phyloP scores from a whole-genome alignment of 2,888 invertebrate genomes.

The Platycheirus albimanus region DNA sequence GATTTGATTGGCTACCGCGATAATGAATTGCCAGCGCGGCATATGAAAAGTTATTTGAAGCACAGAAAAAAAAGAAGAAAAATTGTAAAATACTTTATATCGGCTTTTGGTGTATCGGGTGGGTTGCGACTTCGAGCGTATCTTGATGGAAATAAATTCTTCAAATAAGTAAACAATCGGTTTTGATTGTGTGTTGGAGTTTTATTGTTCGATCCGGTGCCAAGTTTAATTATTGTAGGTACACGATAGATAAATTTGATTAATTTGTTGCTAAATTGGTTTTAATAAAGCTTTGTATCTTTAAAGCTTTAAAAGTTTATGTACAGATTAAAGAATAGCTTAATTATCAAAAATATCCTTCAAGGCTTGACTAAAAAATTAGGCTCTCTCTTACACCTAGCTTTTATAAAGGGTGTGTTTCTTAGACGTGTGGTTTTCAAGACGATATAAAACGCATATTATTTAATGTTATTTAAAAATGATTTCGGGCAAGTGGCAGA shows the following conservation, averaged over 20 bases:
- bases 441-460: too few relatives aligned
- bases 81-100: conserved; percentile 35
- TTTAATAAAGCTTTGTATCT: neutral
- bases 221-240: conserved; percentile 29
- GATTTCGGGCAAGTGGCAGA: too few relatives aligned
- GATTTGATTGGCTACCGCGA: conserved; percentile 73
- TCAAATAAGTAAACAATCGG: conserved; percentile 64
- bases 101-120: conserved; percentile 27
- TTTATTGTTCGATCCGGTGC: conserved; percentile 17
- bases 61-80: conserved; percentile 14
- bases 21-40: conserved; percentile 69
- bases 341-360: too few relatives aligned
- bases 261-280: conserved; percentile 11
- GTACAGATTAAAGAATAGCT: too few relatives aligned
- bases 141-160: conserved; percentile 67
- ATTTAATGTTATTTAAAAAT: too few relatives aligned
- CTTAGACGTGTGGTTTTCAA: too few relatives aligned
- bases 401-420: too few relatives aligned
- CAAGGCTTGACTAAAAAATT: too few relatives aligned
- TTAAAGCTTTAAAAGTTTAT: neutral
- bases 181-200: conserved; percentile 17
- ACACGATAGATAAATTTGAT: conserved; percentile 2
- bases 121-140: conserved; percentile 21
- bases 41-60: conserved; percentile 43
- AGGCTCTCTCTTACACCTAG: too few relatives aligned